These are phyloP conservation scores for Irena cyanogastra DNA, from an alignment of 2,113 vertebrate species.

Conservation along the genomic window DNA sequence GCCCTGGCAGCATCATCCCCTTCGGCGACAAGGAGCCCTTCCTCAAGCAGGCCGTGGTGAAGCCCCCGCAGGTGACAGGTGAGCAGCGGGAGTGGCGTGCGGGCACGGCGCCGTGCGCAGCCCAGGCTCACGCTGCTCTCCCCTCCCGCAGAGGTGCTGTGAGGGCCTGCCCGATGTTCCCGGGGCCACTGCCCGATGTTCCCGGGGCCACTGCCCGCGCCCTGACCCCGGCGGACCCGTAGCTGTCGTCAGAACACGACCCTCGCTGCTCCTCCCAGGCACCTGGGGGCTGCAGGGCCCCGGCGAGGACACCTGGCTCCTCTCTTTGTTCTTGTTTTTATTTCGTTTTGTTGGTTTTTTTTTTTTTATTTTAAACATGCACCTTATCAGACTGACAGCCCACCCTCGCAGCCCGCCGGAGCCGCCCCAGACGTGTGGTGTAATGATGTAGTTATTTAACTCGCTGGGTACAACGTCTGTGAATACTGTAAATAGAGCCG, in stretches of 20 bases:
- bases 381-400: conserved; percentile 80
- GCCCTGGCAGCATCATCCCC: conserved; percentile 80
- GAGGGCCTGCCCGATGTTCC: not conserved
- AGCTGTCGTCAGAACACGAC: not conserved
- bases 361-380: conserved; percentile 71
- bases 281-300: not conserved
- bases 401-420: conserved; percentile 61
- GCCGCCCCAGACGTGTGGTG: conserved; percentile 51
- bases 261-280: not conserved
- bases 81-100: accelerated
- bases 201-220: not conserved
- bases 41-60: conserved; percentile 84
- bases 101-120: accelerated
- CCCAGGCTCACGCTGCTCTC: accelerated
- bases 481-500: conserved; percentile 94
- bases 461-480: conserved; percentile 88
- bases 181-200: not conserved
- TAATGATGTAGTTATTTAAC: conserved; percentile 93
- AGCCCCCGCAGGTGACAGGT: conserved; percentile 94
- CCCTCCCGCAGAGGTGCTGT: conserved; percentile 71
- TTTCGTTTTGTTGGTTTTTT: conserved; percentile 21
- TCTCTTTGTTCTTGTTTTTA: conserved; percentile 48
- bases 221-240: not conserved
- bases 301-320: not conserved
- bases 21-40: conserved; percentile 87